phyloP scores from a whole-genome alignment of 2,113 vertebrate species.

The Perca fluviatilis region DNA sequence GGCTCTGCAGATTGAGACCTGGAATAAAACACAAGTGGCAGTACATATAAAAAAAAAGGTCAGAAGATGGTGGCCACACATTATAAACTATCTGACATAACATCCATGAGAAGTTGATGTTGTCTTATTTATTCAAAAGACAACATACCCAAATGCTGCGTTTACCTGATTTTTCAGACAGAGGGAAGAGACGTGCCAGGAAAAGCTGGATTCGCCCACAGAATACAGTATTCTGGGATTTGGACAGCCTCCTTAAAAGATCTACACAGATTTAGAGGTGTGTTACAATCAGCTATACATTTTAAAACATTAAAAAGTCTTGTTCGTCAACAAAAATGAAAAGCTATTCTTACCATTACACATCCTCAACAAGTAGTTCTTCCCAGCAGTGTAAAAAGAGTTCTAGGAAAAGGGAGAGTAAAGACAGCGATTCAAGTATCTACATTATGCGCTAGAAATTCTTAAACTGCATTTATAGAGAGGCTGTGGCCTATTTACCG shows the following conservation, averaged over 20 bases:
- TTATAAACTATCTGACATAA: neutral
- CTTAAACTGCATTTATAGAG: neutral
- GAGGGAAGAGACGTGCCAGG: conserved; percentile 95
- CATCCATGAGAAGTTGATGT: neutral
- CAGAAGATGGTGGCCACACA: rapidly evolving
- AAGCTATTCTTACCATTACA: conserved; percentile 92
- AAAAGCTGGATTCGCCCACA: conserved; percentile 98
- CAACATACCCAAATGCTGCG: neutral
- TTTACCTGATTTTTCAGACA: conserved; percentile 98
- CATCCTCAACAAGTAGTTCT: conserved; percentile 98
- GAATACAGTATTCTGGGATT: conserved; percentile 99
- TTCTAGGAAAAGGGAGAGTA: conserved; percentile 83
- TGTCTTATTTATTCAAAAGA: neutral
- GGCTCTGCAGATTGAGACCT: conserved; percentile 98
- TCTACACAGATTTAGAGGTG: conserved; percentile 82
- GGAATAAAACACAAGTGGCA: conserved; percentile 39
- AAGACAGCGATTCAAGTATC: neutral
- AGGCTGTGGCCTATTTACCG: conserved; percentile 82
- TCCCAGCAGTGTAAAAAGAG: conserved; percentile 97
- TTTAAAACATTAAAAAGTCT: neutral
- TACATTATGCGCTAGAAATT: neutral
- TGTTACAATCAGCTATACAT: neutral
- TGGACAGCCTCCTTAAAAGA: conserved; percentile 95
- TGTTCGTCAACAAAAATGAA: neutral
- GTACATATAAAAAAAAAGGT: neutral